phyloP scores from a whole-genome alignment of 1,140 invertebrate species.

The Xylocopa sonorina region DNA sequence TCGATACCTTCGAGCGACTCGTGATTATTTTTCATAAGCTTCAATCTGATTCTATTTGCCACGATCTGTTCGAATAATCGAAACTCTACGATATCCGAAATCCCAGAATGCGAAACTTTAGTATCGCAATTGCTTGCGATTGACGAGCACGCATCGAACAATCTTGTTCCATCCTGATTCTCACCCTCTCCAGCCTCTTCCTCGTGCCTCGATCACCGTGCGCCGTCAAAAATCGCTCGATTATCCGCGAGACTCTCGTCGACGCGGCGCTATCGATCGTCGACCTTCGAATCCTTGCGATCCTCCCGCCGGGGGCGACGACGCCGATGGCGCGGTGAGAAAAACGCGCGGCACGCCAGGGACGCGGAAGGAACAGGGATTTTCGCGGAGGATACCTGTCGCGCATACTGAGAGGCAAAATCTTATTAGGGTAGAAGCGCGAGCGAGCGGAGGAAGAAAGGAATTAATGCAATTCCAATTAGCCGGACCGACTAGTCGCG shows the following conservation, averaged over 20 bases:
- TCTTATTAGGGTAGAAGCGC: conserved; percentile 57
- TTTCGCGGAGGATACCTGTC: conserved; percentile 52
- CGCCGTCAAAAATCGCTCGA: background rate
- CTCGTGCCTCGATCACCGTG: background rate
- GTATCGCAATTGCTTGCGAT: too few species aligned
- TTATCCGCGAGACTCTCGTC: background rate
- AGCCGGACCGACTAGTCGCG: conserved; percentile 56
- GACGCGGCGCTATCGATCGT: background rate
- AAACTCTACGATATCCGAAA: too few species aligned
- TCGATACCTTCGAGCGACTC: too few species aligned
- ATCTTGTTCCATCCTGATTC: too few species aligned
- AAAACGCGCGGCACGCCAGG: conserved; percentile 35
- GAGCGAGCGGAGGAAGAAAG: conserved; percentile 59
- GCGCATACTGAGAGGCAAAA: conserved; percentile 47
- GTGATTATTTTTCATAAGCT: too few species aligned
- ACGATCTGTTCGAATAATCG: too few species aligned
- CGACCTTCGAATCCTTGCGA: background rate
- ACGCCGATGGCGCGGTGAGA: background rate
- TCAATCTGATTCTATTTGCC: too few species aligned
- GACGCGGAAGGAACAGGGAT: conserved; percentile 46
- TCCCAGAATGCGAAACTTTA: too few species aligned
- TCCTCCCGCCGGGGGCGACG: background rate
- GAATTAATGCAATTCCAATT: conserved; percentile 74
- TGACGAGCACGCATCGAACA: too few species aligned
- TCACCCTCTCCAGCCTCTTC: background rate